phyloP scores from a whole-genome alignment of 2,888 invertebrate genomes.

The Entomobrya multifasciata region DNA sequence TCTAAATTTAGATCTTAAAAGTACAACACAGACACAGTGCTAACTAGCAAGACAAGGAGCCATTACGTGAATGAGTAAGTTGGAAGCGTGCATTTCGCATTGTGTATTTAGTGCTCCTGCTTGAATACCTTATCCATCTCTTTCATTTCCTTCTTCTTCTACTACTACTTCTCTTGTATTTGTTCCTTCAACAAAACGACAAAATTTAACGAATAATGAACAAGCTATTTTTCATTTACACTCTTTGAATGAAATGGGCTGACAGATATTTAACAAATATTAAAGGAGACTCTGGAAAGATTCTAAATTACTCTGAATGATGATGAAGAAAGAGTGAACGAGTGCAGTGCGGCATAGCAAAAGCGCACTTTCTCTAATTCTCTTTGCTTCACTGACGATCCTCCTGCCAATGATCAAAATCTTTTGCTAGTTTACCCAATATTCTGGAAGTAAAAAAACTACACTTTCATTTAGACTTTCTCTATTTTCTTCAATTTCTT shows the following conservation, averaged over 20 bases:
- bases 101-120: neutral
- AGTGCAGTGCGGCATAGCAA: constrained; percentile 59
- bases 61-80: constrained; percentile 59
- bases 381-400: constrained; percentile 19
- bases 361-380: constrained; percentile 14
- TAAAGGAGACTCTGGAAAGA: constrained; percentile 60
- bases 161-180: constrained; percentile 10
- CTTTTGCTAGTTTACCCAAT: constrained; percentile 5
- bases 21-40: constrained; percentile 26
- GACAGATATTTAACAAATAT: constrained; percentile 69
- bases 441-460: neutral
- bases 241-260: constrained; percentile 45
- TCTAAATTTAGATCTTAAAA: constrained; percentile 60
- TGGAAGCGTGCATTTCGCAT: neutral
- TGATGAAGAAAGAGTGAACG: neutral
- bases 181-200: constrained; percentile 27
- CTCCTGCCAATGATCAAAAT: constrained; percentile 60
- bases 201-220: constrained; percentile 18
- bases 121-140: constrained; percentile 42
- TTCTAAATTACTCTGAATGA: constrained; percentile 66
- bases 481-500: neutral
- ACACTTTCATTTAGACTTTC: constrained; percentile 13
- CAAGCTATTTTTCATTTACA: constrained; percentile 26
- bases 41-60: constrained; percentile 51
- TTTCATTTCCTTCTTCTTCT: neutral